A percentile compares a stretch with the other conserved stretches of the same genome.
phyloP scores from a whole-genome alignment of 1,140 invertebrate genomes.

The Sipha flava region DNA sequence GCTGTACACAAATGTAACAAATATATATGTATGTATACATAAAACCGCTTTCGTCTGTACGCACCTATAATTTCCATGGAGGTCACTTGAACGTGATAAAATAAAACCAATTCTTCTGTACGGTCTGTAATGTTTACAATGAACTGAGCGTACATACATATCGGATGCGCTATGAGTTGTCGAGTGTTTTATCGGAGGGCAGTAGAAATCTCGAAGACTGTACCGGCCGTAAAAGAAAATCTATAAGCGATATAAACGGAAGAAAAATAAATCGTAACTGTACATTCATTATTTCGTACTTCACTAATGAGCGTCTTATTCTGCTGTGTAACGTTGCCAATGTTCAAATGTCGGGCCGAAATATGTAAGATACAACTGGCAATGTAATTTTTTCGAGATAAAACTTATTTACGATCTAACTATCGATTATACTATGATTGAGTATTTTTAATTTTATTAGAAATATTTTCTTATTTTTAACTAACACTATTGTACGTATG shows the following conservation, averaged over 20 bases:
- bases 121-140: background rate
- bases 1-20: background rate
- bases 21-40: background rate
- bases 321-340: no score
- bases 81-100: constrained; percentile 7
- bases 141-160: background rate
- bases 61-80: background rate
- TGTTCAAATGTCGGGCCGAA: no score
- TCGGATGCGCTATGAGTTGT: background rate
- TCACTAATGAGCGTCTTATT: no score
- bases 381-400: no score
- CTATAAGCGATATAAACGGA: background rate
- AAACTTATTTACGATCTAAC: no score
- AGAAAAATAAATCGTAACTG: background rate
- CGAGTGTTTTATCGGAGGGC: background rate
- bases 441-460: no score
- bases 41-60: background rate
- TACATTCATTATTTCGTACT: background rate
- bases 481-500: no score
- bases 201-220: background rate
- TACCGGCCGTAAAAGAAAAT: background rate
- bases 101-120: background rate
- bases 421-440: no score
- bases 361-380: background rate
- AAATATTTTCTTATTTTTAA: no score